Base-by-base conservation (phyloP, 1,140 invertebrate genomes). In the Polypedilum vanderplanki region DNA sequence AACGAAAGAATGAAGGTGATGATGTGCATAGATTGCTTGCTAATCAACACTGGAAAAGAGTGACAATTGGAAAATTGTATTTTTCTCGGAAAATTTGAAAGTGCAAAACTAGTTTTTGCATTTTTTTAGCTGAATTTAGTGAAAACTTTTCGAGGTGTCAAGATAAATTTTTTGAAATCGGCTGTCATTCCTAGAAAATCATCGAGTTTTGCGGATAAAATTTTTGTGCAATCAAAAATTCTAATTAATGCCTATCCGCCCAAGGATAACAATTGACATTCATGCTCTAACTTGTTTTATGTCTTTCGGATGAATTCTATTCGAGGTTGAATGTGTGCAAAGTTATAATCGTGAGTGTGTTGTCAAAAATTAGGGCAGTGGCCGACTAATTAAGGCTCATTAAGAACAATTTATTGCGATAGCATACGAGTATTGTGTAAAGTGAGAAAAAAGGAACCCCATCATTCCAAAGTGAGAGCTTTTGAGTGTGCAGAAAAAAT, bases 401-500 rank as follows among this genome's bases (percentile, higher is more conserved):
- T 15, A 57, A 57, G 3, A 57, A 57, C 12, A 57, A 57, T 70
- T 70, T 9, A 70, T 57, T 57, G 10, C 46, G 2, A 15, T 57
- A 12, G n/a, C 10, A 57, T 57, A 15, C 4, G 65, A 22, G 20
- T 18, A 70, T 18, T 9, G 18, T 20, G 17, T 20, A 18, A 20
- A 2, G 18, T 70, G n/a, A 15, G 4, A 18, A 70, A 70, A 70
- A 70, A 70, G 65, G 65, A 70, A 70, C 65, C 65, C 65, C n/a
- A 70, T 70, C 65, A 57, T 70, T 70, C 65, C 65, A 70, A 22
- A 18, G 65, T 20, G 65, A 70, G 65, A 20, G 65, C 65, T 70
- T 70, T 70, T 70, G 65, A 33, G 24, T 22, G 20, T 9, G 17
- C 9, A 70, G 18, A 20, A 70, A 22, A 7, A 20, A 22, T 20